Percentiles rank a stretch among this genome's conserved stretches.
Conservation (phyloP, 1,140 invertebrate species). For the Euschistus heros region DNA sequence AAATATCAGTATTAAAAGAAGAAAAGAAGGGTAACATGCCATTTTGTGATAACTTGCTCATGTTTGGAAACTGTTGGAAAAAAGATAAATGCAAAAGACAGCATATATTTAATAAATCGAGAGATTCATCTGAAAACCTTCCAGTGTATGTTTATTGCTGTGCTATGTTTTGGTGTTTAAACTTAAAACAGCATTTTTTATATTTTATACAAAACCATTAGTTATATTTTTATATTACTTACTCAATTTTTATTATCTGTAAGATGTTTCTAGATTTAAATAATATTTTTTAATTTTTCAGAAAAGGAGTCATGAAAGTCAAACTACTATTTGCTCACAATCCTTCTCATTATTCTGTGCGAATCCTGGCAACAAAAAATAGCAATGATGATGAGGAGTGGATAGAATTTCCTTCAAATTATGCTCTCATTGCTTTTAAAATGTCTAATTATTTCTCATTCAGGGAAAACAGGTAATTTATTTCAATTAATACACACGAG, state of each 20-base stretch:
- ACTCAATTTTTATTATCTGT: too few species aligned
- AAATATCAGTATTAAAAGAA: conserved; percentile 9
- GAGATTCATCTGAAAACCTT: conserved; percentile 12
- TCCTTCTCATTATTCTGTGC: conserved; percentile 19
- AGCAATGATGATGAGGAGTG: not conserved
- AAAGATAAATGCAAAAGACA: conserved; percentile 15
- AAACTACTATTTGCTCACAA: conserved; percentile 22
- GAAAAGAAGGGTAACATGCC: not conserved
- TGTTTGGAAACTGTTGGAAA: conserved; percentile 25
- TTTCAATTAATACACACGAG: not conserved
- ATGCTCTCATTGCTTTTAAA: not conserved
- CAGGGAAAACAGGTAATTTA: conserved; percentile 15
- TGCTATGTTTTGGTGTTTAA: not conserved
- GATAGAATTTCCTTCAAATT: conserved; percentile 2
- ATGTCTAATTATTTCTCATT: conserved; percentile 4
- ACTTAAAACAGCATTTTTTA: not conserved
- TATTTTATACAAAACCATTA: not conserved
- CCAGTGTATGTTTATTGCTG: conserved; percentile 4
- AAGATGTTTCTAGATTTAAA: too few species aligned
- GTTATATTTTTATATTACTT: too few species aligned
- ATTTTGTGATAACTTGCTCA: conserved; percentile 19
- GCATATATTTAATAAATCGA: conserved; percentile 16
- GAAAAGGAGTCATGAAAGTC: conserved; percentile 20
- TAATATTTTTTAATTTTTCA: conserved; percentile 1
- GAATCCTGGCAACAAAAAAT: conserved; percentile 16